Conservation (phyloP, 2,797 vertebrate species). For the Heterohyrax brucei region DNA sequence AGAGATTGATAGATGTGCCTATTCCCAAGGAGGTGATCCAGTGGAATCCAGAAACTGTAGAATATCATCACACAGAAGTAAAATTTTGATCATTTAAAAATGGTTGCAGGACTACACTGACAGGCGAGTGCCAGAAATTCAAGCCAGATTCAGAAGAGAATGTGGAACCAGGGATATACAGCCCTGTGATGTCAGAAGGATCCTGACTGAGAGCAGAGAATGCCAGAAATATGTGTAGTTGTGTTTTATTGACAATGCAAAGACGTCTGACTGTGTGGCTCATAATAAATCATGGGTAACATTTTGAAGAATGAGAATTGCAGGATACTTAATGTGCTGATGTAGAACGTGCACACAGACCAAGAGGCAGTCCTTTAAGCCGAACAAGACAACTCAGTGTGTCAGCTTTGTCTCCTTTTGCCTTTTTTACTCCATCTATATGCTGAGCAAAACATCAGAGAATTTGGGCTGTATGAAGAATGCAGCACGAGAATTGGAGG, state of each 20-base stretch:
- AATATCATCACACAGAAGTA: too few relatives aligned
- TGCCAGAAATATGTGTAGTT: background rate
- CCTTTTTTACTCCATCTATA: background rate
- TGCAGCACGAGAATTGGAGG: background rate
- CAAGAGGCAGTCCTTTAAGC: background rate
- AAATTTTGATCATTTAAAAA: too few relatives aligned
- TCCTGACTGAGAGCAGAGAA: background rate
- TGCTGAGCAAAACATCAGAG: background rate
- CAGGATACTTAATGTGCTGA: background rate
- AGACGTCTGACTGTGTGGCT: background rate
- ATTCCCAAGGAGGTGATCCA: too few relatives aligned
- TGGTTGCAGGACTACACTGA: too few relatives aligned
- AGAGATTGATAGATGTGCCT: too few relatives aligned
- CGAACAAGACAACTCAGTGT: background rate
- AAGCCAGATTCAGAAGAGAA: too few relatives aligned
- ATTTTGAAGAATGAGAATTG: background rate
- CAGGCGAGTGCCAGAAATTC: too few relatives aligned
- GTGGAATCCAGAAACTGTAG: too few relatives aligned
- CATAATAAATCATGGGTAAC: background rate
- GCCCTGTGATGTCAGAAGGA: background rate
- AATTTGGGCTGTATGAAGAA: background rate
- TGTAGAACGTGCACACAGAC: background rate
- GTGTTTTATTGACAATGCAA: background rate
- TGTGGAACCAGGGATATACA: background rate
- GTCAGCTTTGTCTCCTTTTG: background rate